These are phyloP conservation scores for Drosophila malerkotliana DNA, from an alignment of 1,140 invertebrate species.

Conservation along the genomic window DNA sequence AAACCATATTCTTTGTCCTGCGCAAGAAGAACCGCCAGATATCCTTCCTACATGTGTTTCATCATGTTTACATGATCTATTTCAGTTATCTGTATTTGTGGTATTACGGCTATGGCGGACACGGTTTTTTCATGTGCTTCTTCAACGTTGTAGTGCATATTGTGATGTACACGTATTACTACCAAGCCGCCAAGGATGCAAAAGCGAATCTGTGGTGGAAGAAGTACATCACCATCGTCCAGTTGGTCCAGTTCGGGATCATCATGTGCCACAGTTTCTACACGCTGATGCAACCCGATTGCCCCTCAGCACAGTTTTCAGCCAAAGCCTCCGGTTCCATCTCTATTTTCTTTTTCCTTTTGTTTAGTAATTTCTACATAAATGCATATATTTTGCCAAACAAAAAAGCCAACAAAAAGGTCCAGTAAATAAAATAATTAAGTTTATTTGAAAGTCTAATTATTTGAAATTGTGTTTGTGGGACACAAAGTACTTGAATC, in stretches of 20 bases:
- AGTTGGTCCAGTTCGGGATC: conserved; percentile 31
- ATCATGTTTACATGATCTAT: conserved; percentile 85
- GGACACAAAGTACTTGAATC: neutral
- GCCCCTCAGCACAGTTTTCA: conserved; percentile 79
- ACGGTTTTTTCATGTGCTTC: conserved; percentile 81
- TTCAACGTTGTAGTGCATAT: conserved; percentile 40
- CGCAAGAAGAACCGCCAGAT: conserved; percentile 59
- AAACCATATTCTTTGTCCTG: conserved; percentile 62
- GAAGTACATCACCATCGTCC: conserved; percentile 40
- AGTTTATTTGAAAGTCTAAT: neutral
- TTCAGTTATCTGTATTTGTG: conserved; percentile 19
- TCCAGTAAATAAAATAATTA: neutral
- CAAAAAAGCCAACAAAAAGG: neutral
- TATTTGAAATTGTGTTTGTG: neutral
- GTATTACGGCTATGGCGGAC: conserved; percentile 85
- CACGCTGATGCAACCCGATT: conserved; percentile 84
- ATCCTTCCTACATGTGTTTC: conserved; percentile 53
- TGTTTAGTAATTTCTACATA: conserved; percentile 23
- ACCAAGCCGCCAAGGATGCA: neutral
- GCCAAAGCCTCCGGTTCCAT: neutral
- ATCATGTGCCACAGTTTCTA: conserved; percentile 19
- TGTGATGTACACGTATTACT: conserved; percentile 43
- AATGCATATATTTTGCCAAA: conserved; percentile 16
- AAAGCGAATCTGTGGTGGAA: conserved; percentile 33
- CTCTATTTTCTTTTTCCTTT: conserved; percentile 9